A percentile compares a stretch with the other conserved stretches of the same genome.
Evolutionary conservation across 2,888 invertebrate species (phyloP).

Genomic region (Spodoptera picta): DNA sequence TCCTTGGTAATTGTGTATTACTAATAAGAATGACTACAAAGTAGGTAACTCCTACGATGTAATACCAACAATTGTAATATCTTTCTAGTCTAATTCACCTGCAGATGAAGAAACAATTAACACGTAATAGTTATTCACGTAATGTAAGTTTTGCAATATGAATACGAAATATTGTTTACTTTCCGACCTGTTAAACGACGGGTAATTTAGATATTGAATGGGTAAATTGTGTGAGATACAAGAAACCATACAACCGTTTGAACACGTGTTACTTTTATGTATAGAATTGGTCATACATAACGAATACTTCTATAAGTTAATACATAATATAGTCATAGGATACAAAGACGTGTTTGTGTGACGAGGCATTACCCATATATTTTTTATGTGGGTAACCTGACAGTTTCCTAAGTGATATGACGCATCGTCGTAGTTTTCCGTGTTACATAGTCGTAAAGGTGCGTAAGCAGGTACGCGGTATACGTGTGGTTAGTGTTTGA

Average conservation of each 20-base stretch:
- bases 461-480: slow-evolving; percentile 44
- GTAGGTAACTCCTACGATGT: slow-evolving; percentile 3
- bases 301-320: background rate
- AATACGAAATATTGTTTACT: slow-evolving; percentile 25
- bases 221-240: slow-evolving; percentile 8
- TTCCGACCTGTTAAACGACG: slow-evolving; percentile 25
- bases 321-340: background rate
- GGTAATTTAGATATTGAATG: slow-evolving; percentile 23
- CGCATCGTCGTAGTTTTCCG: slow-evolving; percentile 63
- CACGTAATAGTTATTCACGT: slow-evolving; percentile 41
- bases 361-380: background rate
- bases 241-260: slow-evolving; percentile 18
- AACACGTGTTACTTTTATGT: slow-evolving; percentile 5
- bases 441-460: slow-evolving; percentile 48
- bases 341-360: background rate
- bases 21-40: slow-evolving; percentile 3
- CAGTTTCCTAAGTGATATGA: slow-evolving; percentile 35
- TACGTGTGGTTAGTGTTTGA: slow-evolving; percentile 33
- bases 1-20: slow-evolving; percentile 6
- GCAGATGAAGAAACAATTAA: slow-evolving; percentile 58
- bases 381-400: slow-evolving; percentile 10
- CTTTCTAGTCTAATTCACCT: slow-evolving; percentile 73
- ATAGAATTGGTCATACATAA: background rate
- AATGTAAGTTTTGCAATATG: slow-evolving; percentile 43
- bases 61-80: slow-evolving; percentile 60